Base-by-base conservation (phyloP, 2,888 invertebrate species). In the Dryobotodes eremita region DNA sequence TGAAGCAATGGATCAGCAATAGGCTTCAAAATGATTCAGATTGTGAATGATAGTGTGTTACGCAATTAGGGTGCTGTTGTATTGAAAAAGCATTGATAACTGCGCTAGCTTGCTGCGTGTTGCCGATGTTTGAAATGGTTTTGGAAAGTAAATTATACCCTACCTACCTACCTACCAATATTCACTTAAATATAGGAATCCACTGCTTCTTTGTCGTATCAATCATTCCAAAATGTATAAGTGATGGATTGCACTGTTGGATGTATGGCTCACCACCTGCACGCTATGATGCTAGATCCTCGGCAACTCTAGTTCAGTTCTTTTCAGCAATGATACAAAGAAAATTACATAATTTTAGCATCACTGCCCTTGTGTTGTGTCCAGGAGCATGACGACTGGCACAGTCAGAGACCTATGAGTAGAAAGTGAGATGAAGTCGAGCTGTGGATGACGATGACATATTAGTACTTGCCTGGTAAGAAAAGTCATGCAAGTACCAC, bases 381-480 rank as follows among this genome's bases (percentile, higher is more conserved):
- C 15, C 20, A 46, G 23, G 26, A 71, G 26, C 15, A 23, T 20
- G 69, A 11, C 31, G 13, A 72, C 68, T 31, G 31, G 31, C 17
- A 23, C 42, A 55, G 53, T 31, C 23, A 23, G 48, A n/a, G 31
- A 50, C 55, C 17, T 36, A 36, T 36, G 6, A 36, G n/a, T 57
- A n/a, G 36, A 36, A 57, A 70, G 17, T 70, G 36, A 55, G 57
- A 53, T 31, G 31, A 55, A 31, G 31, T n/a, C 2, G 73, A 74
- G 17, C 17, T 64, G n/a, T 53, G 69, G 31, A 15, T 23, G 23
- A 31, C 10, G 31, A 31, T 69, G 69, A 15, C 31, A 69, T 50
- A 31, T 69, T 50, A 69, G 53, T 53, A 53, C 55, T 55, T 55
- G 55, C 36, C 11, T 31, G 55, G 36, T 36, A 69, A 69, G 69